Percentiles rank a stretch among this genome's conserved stretches.
Conservation (phyloP, 2,888 invertebrate genomes). For the Microctonus hyperodae region DNA sequence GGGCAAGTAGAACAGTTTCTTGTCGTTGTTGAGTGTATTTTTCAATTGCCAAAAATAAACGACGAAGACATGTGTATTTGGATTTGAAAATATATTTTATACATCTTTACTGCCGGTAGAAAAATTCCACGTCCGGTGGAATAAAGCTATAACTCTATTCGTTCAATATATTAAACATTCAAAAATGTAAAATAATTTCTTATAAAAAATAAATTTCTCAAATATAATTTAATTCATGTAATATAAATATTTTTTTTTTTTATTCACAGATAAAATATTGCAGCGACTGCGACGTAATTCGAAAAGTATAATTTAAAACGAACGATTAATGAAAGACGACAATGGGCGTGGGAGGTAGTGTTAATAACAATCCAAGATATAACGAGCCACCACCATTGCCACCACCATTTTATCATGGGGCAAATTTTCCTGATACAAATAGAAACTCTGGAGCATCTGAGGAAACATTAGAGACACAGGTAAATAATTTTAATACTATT, state of each 20-base stretch:
- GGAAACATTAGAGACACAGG: conserved; percentile 30
- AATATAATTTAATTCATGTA: background rate
- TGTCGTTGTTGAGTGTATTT: conserved; percentile 22
- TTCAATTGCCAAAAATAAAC: conserved; percentile 37
- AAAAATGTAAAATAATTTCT: too few species aligned
- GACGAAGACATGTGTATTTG: background rate
- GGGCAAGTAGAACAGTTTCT: conserved; percentile 35
- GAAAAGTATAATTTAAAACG: conserved; percentile 4
- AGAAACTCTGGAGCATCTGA: conserved; percentile 38
- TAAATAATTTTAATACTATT: conserved; percentile 16
- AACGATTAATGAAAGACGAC: conserved; percentile 32
- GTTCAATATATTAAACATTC: too few species aligned
- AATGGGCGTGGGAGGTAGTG: conserved; percentile 53
- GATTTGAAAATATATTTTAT: background rate
- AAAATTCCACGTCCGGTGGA: conserved; percentile 4
- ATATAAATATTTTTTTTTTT: background rate
- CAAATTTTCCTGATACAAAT: conserved; percentile 34
- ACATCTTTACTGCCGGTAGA: background rate
- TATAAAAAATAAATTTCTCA: too few species aligned
- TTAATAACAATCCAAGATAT: conserved; percentile 39
- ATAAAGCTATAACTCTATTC: background rate
- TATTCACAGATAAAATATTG: conserved; percentile 7
- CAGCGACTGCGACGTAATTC: conserved; percentile 2
- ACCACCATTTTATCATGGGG: conserved; percentile 45
- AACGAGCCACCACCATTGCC: conserved; percentile 47